A percentile compares a stretch with the other conserved stretches of the same genome.
Evolutionary conservation across 2,888 invertebrate genomes (phyloP).

Genomic region (Ephialtes manifestator): DNA sequence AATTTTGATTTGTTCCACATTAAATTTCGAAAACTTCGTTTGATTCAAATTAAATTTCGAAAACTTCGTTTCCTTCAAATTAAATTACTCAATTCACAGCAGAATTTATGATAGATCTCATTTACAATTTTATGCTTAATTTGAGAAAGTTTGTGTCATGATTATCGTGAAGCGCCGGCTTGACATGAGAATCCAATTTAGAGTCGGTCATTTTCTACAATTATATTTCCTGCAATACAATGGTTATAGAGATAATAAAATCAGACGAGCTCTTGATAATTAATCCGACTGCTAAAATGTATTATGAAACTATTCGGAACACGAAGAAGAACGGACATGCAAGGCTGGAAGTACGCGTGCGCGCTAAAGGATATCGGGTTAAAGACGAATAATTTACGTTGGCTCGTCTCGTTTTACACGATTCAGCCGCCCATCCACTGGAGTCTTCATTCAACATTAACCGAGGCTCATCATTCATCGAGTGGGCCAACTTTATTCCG

Average conservation of each 20-base stretch:
- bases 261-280: conserved; percentile 9
- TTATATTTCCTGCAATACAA: neutral
- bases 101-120: too few species aligned
- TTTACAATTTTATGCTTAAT: too few species aligned
- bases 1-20: too few species aligned
- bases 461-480: conserved; percentile 65
- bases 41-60: too few species aligned
- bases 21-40: too few species aligned
- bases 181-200: neutral
- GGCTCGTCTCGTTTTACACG: conserved; percentile 68
- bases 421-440: conserved; percentile 12
- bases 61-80: too few species aligned
- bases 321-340: conserved; percentile 33
- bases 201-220: conserved; percentile 3
- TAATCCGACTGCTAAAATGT: conserved; percentile 12
- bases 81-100: too few species aligned
- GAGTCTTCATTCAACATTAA: conserved; percentile 64
- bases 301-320: conserved; percentile 23
- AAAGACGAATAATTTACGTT: conserved; percentile 68
- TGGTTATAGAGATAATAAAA: conserved; percentile 5
- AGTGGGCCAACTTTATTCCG: conserved; percentile 65
- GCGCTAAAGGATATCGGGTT: conserved; percentile 64
- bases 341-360: conserved; percentile 12
- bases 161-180: neutral
- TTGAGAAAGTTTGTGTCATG: neutral